A percentile compares a stretch with the other conserved stretches of the same genome.
These are phyloP conservation scores for Gymnogyps californianus DNA, from an alignment of 2,113 vertebrate genomes.

Conservation along the genomic window DNA sequence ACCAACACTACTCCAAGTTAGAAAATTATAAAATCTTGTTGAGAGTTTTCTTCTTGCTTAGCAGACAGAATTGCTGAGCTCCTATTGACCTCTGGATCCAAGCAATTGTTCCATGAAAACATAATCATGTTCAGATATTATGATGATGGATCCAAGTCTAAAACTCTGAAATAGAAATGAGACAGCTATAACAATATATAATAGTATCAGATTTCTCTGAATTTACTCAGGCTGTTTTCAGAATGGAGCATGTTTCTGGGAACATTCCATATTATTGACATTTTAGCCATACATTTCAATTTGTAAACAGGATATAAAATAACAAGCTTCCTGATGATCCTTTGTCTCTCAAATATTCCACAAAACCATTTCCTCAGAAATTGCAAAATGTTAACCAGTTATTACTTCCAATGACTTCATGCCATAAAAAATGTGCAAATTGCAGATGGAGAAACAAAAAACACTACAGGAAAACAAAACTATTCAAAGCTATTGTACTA, in stretches of 20 bases:
- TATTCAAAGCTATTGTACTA: background rate
- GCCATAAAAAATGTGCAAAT: background rate
- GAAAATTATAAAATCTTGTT: background rate
- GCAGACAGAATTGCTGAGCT: background rate
- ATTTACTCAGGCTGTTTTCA: background rate
- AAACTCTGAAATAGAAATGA: background rate
- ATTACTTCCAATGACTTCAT: background rate
- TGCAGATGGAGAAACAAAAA: slow-evolving; percentile 24
- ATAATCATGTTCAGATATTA: background rate
- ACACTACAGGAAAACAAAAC: background rate
- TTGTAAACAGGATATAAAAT: slow-evolving; percentile 9
- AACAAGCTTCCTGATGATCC: slow-evolving; percentile 6
- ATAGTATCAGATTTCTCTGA: background rate
- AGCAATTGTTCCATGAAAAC: background rate
- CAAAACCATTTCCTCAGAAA: slow-evolving; percentile 1
- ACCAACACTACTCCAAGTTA: background rate
- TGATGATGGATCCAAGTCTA: background rate
- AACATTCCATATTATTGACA: background rate
- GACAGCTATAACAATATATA: background rate
- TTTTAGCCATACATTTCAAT: background rate
- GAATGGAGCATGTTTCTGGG: background rate
- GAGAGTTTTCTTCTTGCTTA: background rate
- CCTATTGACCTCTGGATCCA: background rate
- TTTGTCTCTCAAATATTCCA: slow-evolving; percentile 19
- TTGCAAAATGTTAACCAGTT: background rate